phyloP scores from a whole-genome alignment of 2,888 invertebrate genomes.

The Diplazon laetatorius region DNA sequence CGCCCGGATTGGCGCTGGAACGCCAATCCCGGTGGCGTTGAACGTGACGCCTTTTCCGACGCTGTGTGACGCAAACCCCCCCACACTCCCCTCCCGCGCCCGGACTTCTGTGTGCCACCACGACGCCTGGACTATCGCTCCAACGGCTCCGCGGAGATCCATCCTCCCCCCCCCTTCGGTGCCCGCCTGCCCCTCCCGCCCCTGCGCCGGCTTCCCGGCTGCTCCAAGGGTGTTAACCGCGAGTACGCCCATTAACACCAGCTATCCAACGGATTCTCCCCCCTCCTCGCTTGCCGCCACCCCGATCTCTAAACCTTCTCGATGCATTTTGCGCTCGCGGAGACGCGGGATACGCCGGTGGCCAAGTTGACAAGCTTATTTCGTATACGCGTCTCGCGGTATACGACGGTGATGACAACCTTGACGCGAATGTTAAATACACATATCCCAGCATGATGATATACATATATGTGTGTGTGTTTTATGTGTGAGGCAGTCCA shows the following conservation, averaged over 20 bases:
- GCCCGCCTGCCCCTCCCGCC: conserved; percentile 44
- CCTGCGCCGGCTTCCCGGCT: conserved; percentile 58
- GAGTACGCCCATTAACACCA: conserved; percentile 82
- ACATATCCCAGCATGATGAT: too few relatives aligned
- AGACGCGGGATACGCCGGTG: conserved; percentile 7
- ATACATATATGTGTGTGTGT: too few relatives aligned
- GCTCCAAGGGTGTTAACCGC: conserved; percentile 81
- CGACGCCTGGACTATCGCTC: conserved; percentile 48
- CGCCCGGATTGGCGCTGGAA: conserved; percentile 81
- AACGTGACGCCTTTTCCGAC: conserved; percentile 83
- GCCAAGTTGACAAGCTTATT: conserved; percentile 20
- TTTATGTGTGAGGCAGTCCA: too few relatives aligned
- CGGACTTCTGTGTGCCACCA: conserved; percentile 36
- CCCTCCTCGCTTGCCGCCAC: conserved; percentile 43
- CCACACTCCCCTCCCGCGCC: conserved; percentile 50
- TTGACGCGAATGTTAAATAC: not conserved
- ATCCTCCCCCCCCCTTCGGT: too few relatives aligned
- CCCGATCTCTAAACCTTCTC: conserved; percentile 35
- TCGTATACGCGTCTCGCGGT: conserved; percentile 1
- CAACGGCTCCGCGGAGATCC: conserved; percentile 59
- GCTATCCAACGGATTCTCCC: conserved; percentile 51
- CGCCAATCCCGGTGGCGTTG: conserved; percentile 83
- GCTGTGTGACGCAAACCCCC: conserved; percentile 67
- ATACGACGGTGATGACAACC: conserved; percentile 27
- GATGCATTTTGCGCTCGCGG: too few relatives aligned